A percentile compares a stretch with the other conserved stretches of the same genome.
These are phyloP conservation scores for Labeo calbasu DNA, from an alignment of 2,797 vertebrate species.

Conservation along the genomic window DNA sequence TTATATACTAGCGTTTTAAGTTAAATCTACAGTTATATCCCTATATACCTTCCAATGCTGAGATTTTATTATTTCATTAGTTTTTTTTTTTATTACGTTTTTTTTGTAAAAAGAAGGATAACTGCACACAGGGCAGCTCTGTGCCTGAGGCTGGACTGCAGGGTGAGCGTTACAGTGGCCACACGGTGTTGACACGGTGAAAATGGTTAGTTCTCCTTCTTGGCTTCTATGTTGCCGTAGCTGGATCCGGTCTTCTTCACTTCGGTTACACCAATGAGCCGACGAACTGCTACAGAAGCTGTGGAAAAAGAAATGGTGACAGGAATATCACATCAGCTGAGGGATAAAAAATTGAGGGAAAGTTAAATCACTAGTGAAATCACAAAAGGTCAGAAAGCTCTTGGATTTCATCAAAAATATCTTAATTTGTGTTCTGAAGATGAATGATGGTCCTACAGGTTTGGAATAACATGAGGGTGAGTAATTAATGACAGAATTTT, in stretches of 20 bases:
- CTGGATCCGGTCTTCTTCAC: conserved; percentile 97
- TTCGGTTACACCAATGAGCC: conserved; percentile 97
- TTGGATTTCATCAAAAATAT: too few relatives aligned
- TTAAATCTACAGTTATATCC: conserved; percentile 34
- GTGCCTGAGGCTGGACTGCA: conserved; percentile 56
- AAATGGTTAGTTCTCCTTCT: conserved; percentile 89
- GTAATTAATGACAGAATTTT: too few relatives aligned
- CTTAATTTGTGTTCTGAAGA: too few relatives aligned
- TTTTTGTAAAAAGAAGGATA: conserved; percentile 51
- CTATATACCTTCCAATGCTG: conserved; percentile 10
- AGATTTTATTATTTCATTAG: background rate
- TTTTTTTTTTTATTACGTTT: conserved; percentile 7
- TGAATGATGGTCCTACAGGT: too few relatives aligned
- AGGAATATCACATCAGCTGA: background rate
- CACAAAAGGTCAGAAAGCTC: too few relatives aligned
- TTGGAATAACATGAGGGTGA: too few relatives aligned
- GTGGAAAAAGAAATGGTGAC: conserved; percentile 63
- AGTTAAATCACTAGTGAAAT: too few relatives aligned
- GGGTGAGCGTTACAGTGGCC: conserved; percentile 45
- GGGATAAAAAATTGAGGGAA: background rate
- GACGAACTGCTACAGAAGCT: conserved; percentile 96
- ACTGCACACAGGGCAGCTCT: conserved; percentile 56
- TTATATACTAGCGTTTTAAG: conserved; percentile 50
- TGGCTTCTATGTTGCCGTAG: conserved; percentile 92
- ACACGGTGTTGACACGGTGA: conserved; percentile 61